Base-by-base conservation (phyloP, 92 coral and sea anemone species). In the Metridium senile region DNA sequence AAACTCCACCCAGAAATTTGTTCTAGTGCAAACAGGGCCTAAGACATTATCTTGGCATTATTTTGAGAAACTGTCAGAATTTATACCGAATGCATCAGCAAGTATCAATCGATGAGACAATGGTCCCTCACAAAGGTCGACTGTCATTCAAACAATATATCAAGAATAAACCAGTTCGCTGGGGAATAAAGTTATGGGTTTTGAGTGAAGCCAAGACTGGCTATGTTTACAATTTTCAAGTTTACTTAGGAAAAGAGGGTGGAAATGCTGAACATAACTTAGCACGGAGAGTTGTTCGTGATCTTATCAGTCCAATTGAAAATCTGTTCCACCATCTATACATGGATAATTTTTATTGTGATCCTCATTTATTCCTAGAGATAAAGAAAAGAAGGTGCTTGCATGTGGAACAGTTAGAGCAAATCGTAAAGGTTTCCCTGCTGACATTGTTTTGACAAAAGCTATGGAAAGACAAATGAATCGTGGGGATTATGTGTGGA, bases 341-440 rank as follows among this genome's bases (percentile, higher is more conserved):
- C 32, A 61, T 78, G 80, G 89, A 84, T 39, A 84, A 84, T 39
- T 78, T 77, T 77, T 84, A 68, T 67, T 78, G 69, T 27, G 79
- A 81, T 84, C 74, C 76, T n/a, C 74, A 70, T 57, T 58, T 76
- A 47, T 83, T 83, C 54, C 49, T 20, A 51, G 80, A 84, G 47
- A 71, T 84, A 46, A 31, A 33, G 68, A 77, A 26, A 61, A 47
- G 66, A 56, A 63, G 13, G 68, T 76, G 66, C 51, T 43, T 39
- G 53, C 77, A 26, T 84, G 88, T 77, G 83, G 88, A 21, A 84
- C 83, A 68, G 73, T 77, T 39, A 83, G 68, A n/a, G 64, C 77
- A 47, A 77, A 71, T 53, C 49, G 83, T 33, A 84, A 77, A 72
- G 88, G 88, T 27, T 66, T 76, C 46, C 88, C 83, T 49, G 46